Conservation (phyloP, 1,140 invertebrate species). For the Calephelis nemesis region DNA sequence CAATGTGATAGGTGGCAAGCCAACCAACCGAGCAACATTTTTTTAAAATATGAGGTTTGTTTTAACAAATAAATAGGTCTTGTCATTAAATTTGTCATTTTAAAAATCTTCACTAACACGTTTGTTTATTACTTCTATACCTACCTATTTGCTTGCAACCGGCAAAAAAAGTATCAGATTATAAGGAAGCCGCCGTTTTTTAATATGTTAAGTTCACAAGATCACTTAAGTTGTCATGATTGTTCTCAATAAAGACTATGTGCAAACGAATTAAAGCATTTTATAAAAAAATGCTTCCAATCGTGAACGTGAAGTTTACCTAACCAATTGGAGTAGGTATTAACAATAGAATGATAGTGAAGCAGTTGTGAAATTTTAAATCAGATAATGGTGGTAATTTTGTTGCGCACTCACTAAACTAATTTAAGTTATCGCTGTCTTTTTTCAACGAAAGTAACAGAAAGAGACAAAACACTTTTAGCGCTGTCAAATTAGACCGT, state of each 20-base stretch:
- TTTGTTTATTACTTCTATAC: slow-evolving; percentile 2
- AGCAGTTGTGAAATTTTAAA: too few relatives aligned
- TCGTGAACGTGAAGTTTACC: too few relatives aligned
- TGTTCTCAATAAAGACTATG: slow-evolving; percentile 75
- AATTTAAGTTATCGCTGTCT: too few relatives aligned
- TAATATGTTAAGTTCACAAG: slow-evolving; percentile 47
- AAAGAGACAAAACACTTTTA: too few relatives aligned
- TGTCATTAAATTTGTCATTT: slow-evolving; percentile 2
- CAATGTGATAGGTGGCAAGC: too few relatives aligned
- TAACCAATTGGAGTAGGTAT: too few relatives aligned
- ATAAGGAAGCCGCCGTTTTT: slow-evolving; percentile 22
- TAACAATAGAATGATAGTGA: too few relatives aligned
- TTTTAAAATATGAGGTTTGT: background rate
- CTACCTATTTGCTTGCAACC: background rate
- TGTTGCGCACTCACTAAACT: too few relatives aligned
- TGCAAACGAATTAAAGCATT: slow-evolving; percentile 77
- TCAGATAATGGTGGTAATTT: too few relatives aligned
- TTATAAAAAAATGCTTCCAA: slow-evolving; percentile 35
- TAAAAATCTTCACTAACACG: background rate
- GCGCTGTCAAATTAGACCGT: too few relatives aligned
- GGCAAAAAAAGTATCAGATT: slow-evolving; percentile 2
- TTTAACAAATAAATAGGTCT: slow-evolving; percentile 5
- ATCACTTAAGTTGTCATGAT: slow-evolving; percentile 50
- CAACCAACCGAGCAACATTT: too few relatives aligned
- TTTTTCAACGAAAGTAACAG: too few relatives aligned